Evolutionary conservation across 2,888 invertebrate species (phyloP), one percentile per base, ranked within the genome.

Genomic region (Pammene fasciana): DNA sequence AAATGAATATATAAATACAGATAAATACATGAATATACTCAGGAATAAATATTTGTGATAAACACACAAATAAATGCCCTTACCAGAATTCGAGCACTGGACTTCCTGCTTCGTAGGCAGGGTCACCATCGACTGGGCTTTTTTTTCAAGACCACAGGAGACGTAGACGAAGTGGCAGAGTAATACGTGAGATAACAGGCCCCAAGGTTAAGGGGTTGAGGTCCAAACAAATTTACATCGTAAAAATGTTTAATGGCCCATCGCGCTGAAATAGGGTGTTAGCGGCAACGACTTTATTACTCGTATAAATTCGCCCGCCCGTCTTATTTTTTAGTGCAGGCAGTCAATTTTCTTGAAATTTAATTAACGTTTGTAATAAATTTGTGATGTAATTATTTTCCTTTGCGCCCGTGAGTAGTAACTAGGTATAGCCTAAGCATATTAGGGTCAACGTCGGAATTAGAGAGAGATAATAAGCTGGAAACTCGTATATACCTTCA

Each of bases 231-330:
- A 81, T 79, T 78, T 71, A 72, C 73, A 74, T 77, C 80, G 76
- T 79, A 79, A 81, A 80, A 80, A 80, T 81, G 80, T 71, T 78
- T 77, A 78, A 79, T 78, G 75, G 73, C 71, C 77, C 74, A 78
- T 75, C 75, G 73, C 70, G 50, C 71, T 65, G 72, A 75, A 75
- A 76, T 75, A 75, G 78, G 75, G 74, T 75, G 76, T 75, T 76
- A 73, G 73, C 65, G 65, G 67, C 62, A 71, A 71, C 72, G 68
- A 74, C 76, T 79, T 79, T 81, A 79, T 80, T 79, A 75, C 77
- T 65, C 66, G 71, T 73, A 79, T 79, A 79, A 79, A 79, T 79
- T 76, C 74, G 67, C 71, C 68, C 71, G 72, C 57, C 77, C 77
- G 75, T 79, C 79, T 80, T 79, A 78, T 79, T 82, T 81, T 80